Evolutionary conservation across 2,888 invertebrate genomes (phyloP).

Genomic region (Apotomis betuletana): DNA sequence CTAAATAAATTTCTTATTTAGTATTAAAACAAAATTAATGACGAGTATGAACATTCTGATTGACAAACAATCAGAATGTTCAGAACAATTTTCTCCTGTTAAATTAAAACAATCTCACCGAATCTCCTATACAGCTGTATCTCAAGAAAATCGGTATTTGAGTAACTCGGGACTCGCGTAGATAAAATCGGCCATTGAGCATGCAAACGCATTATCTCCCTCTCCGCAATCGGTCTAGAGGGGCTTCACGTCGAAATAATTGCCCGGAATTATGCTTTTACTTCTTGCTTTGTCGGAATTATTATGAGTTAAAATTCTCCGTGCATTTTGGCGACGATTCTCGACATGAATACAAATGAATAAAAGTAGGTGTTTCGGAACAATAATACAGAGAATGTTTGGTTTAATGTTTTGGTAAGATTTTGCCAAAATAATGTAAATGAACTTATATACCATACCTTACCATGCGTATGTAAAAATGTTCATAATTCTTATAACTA

Average conservation of each 20-base stretch:
- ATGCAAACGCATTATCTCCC: constrained; percentile 32
- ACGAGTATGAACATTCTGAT: no score
- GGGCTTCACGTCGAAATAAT: constrained; percentile 5
- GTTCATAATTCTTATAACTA: no score
- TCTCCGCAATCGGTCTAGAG: constrained; percentile 19
- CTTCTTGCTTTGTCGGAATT: constrained; percentile 10
- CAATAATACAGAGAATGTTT: no score
- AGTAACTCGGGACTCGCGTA: not conserved
- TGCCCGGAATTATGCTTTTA: constrained; percentile 9
- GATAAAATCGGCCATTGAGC: constrained; percentile 25
- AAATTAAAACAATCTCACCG: not conserved
- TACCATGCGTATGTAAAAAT: no score
- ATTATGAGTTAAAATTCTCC: not conserved
- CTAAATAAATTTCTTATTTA: no score
- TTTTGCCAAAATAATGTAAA: no score
- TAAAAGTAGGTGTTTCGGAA: not conserved
- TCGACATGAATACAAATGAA: not conserved
- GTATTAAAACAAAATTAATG: no score
- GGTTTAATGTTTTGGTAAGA: no score
- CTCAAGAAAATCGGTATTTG: constrained; percentile 27
- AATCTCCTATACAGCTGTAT: constrained; percentile 1
- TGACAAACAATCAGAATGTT: no score
- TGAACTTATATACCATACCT: no score
- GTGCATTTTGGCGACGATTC: not conserved
- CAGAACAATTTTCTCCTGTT: not conserved